Evolutionary conservation across 2,113 vertebrate genomes (phyloP).

Genomic region (Stigmatopora nigra): DNA sequence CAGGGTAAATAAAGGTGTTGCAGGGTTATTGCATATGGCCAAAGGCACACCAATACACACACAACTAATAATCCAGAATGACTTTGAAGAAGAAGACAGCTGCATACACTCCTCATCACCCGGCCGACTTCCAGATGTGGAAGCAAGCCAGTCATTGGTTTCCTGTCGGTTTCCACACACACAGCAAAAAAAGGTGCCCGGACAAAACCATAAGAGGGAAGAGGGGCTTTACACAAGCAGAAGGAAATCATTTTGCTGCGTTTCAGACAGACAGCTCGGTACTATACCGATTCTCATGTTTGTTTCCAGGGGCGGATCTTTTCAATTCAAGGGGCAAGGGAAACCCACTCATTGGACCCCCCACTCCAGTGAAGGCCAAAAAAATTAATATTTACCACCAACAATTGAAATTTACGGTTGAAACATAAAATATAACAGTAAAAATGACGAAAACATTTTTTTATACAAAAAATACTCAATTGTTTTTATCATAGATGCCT

Average conservation of each 20-base stretch:
- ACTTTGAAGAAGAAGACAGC: conserved; percentile 23
- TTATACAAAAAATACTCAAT: too few relatives aligned
- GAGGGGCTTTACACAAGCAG: conserved; percentile 4
- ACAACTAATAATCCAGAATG: conserved; percentile 15
- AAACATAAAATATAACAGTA: too few relatives aligned
- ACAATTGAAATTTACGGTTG: too few relatives aligned
- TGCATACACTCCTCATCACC: conserved; percentile 31
- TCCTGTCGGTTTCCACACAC: conserved; percentile 10
- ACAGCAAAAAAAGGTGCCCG: conserved; percentile 39
- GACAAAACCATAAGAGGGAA: conserved; percentile 59
- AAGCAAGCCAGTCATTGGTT: conserved; percentile 29
- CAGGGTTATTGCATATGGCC: not conserved
- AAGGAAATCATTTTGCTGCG: conserved; percentile 35
- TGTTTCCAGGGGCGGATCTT: not conserved
- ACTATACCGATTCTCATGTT: conserved; percentile 10
- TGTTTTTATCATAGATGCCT: too few relatives aligned
- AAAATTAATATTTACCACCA: not conserved
- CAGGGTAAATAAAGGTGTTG: too few relatives aligned
- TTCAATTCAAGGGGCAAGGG: not conserved
- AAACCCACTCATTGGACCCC: not conserved
- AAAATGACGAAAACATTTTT: too few relatives aligned
- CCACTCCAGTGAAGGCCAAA: not conserved
- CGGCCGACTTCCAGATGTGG: conserved; percentile 58
- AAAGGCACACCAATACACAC: conserved; percentile 10
- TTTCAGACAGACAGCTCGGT: conserved; percentile 46